phyloP scores from a whole-genome alignment of 2,113 vertebrate genomes.

The Pogona vitticeps region DNA sequence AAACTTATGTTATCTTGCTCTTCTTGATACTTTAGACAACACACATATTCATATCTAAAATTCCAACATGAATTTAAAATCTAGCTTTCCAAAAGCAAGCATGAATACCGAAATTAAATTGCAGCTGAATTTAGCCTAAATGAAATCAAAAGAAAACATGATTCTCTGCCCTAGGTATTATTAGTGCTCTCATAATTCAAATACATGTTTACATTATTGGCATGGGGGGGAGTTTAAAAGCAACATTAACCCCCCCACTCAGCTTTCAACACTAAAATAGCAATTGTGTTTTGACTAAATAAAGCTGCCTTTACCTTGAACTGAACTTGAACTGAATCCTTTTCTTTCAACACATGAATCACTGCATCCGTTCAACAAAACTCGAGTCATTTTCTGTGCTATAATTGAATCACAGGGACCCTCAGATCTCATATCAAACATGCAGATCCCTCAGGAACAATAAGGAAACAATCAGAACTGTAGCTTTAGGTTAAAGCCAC shows the following conservation, averaged over 20 bases:
- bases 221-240: conserved; percentile 2
- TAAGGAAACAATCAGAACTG: conserved; percentile 30
- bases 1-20: too few relatives aligned
- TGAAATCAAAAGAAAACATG: neutral
- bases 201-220: neutral
- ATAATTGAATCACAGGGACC: conserved; percentile 43
- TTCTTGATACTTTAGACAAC: too few relatives aligned
- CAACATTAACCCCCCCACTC: neutral
- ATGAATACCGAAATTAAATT: neutral
- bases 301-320: conserved; percentile 11
- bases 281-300: neutral
- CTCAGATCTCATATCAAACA: conserved; percentile 36
- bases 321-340: neutral
- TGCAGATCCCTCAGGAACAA: neutral
- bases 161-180: neutral
- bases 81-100: neutral
- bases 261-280: neutral
- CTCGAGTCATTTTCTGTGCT: conserved; percentile 34
- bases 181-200: neutral
- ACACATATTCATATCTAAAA: too few relatives aligned
- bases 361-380: conserved; percentile 35
- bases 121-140: neutral
- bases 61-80: too few relatives aligned
- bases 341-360: conserved; percentile 24
- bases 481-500: conserved; percentile 14